Evolutionary conservation across 2,113 vertebrate species (phyloP).

Genomic region (Ondatra zibethicus): DNA sequence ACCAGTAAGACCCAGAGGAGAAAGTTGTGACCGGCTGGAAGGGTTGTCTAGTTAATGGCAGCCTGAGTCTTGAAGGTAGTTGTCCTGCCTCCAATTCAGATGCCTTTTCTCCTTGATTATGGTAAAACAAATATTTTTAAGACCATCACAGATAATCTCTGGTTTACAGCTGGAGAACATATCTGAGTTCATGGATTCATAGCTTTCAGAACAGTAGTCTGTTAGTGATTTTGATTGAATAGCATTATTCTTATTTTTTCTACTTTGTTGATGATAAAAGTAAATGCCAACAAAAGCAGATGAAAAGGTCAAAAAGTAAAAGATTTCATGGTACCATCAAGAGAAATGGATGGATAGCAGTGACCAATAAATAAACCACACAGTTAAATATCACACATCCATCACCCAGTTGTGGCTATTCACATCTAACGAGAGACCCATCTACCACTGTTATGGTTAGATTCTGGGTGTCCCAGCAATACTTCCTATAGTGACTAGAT

Average conservation of each 20-base stretch:
- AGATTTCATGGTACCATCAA: neutral
- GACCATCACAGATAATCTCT: neutral
- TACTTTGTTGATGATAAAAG: constrained; percentile 9
- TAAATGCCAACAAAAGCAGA: neutral
- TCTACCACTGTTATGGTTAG: neutral
- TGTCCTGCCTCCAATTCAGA: neutral
- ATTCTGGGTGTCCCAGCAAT: neutral
- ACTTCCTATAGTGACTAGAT: neutral
- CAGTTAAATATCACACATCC: neutral
- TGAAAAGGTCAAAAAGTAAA: neutral
- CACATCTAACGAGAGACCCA: neutral
- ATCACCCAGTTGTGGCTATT: neutral
- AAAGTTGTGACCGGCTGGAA: neutral
- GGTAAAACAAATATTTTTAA: neutral
- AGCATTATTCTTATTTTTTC: neutral
- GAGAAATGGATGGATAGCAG: neutral
- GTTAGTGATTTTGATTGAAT: neutral
- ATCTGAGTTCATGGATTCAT: neutral
- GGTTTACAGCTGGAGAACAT: neutral
- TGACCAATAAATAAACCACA: neutral
- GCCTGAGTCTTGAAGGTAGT: neutral
- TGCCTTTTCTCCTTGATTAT: neutral
- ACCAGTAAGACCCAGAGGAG: neutral
- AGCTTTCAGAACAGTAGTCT: neutral
- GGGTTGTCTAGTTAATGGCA: neutral